Base-by-base conservation (phyloP, 2,888 invertebrate species). In the Tyria jacobaeae region DNA sequence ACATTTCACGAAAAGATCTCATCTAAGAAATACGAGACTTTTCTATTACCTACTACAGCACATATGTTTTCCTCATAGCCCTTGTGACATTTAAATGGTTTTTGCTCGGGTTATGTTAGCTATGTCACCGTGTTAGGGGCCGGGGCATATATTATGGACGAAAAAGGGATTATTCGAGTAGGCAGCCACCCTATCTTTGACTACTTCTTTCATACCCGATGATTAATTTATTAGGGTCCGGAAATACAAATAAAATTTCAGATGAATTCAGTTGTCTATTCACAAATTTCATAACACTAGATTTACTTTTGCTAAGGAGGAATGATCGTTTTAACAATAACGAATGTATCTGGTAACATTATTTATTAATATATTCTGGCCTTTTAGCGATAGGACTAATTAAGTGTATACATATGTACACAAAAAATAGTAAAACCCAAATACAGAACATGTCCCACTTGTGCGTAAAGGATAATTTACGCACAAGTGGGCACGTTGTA, bases 141-240 rank as follows among this genome's bases (percentile, higher is more conserved):
- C 57, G 47, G 57, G 62, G 25, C 17, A 67, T 74, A 66, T 55
- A 76, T 76, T 68, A 76, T 75, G 66, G 61, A 76, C 57, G 56
- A 54, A 44, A 55, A 54, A 55, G 50, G 61, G 52, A 68, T 62
- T 64, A 57, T 60, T 67, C 57, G 55, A 62, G 64, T 66, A 72
- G 75, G 59, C 54, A 63, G 64, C 60, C 53, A 39, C 57, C 64
- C 44, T 27, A 73, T 76, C 71, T 66, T 70, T 66, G 57, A 64
- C 64, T 52, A 48, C 62, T 64, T 76, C 68, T 71, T 60, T 39
- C 60, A 70, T 54, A 60, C 61, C 59, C 57, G 61, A 64, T 73
- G 71, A 71, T 65, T 76, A 68, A 76, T 71, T 76, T 75, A 75
- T 76, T 68, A 68, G 58, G 63, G 64, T 62, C 62, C 41, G 62